Percentiles rank a stretch among this genome's conserved stretches.
Evolutionary conservation across 2,797 vertebrate species (phyloP).

Genomic region (Pteropus rufus): DNA sequence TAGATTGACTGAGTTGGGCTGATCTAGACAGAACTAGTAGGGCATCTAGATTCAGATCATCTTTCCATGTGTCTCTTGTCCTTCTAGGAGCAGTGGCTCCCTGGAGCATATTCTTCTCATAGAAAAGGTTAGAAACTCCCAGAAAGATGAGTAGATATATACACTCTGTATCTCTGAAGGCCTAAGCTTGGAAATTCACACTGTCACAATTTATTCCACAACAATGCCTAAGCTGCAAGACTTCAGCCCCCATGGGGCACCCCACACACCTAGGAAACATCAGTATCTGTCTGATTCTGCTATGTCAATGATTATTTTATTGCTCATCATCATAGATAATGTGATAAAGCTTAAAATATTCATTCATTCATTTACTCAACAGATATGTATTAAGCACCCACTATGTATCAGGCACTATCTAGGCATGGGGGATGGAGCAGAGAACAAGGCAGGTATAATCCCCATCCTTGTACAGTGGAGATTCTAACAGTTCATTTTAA

Average conservation of each 20-base stretch:
- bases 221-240: not conserved
- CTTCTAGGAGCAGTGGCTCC: not conserved
- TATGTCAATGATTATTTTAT: not conserved
- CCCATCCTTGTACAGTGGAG: not conserved
- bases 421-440: not conserved
- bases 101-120: not conserved
- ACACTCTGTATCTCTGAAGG: not conserved
- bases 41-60: not conserved
- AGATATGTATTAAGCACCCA: not conserved
- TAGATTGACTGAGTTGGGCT: not conserved
- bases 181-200: not conserved
- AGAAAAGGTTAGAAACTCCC: not conserved
- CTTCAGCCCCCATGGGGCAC: not conserved
- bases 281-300: not conserved
- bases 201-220: not conserved
- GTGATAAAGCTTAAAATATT: not conserved
- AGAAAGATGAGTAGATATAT: not conserved
- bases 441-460: not conserved
- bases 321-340: not conserved
- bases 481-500: not conserved
- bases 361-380: not conserved
- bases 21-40: not conserved
- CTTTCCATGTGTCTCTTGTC: not conserved
- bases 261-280: not conserved
- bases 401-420: not conserved